phyloP scores from a whole-genome alignment of 2,888 invertebrate species.

The Eudasyphora cyanicolor region DNA sequence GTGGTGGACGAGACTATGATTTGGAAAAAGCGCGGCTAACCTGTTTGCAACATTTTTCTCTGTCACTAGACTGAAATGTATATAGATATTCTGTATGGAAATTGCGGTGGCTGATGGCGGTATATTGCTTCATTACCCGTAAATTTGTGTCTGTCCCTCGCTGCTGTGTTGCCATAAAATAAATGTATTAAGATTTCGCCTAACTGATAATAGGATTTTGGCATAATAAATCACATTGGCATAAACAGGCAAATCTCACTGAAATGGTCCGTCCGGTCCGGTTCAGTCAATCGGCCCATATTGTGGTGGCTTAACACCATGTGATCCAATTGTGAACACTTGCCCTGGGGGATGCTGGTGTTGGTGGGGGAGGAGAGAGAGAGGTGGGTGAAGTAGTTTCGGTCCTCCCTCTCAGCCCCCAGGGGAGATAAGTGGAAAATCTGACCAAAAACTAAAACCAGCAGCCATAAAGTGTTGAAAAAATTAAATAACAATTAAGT shows the following conservation, averaged over 20 bases:
- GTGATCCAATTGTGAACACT: neutral
- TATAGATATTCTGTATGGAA: neutral
- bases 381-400: neutral
- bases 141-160: conserved; percentile 14
- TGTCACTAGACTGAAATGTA: neutral
- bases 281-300: neutral
- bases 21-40: conserved; percentile 29
- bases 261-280: no score
- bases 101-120: neutral
- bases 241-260: conserved; percentile 19
- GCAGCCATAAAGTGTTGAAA: conserved; percentile 67
- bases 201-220: conserved; percentile 54
- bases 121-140: conserved; percentile 11
- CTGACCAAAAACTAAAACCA: conserved; percentile 25
- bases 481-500: conserved; percentile 70
- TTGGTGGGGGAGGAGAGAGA: neutral
- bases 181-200: conserved; percentile 58
- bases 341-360: no score
- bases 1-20: no score
- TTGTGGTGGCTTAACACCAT: conserved; percentile 2
- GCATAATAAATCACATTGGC: conserved; percentile 61
- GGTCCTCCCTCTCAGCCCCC: neutral
- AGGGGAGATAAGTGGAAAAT: neutral
- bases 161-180: conserved; percentile 49
- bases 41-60: conserved; percentile 17